Base-by-base conservation (phyloP, 2,113 vertebrate genomes). In the Sinocyclocheilus maitianheensis region DNA sequence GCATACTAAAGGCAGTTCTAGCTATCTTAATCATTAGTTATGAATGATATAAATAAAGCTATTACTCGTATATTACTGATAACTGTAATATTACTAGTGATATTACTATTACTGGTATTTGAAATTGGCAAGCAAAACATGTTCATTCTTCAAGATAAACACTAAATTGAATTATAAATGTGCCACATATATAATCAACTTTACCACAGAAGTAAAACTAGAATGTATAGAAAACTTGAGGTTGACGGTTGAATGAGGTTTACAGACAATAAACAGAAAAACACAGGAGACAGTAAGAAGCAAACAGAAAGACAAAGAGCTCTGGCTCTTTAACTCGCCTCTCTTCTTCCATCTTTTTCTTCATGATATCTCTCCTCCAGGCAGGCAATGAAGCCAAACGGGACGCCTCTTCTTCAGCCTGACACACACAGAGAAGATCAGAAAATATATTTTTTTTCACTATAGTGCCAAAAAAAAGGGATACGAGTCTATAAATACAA, bases 321-420 rank as follows among this genome's bases (percentile, higher is more conserved):
- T 55, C 24, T 34, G 3, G 48, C 24, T 16, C 24, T 18, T 77
- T 77, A 12, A 87, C 95, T 96, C 93, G 99, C 98, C 94, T 97
- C 92, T 99, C 98, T 85, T 98, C 97, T 3, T 98, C 96, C 90
- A 98, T 89, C 92, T 99, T 99, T 95, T 98, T 99, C 93, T 97
- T 96, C 91, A 99, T 95, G 90, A 99, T 95, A 87, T 99, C 98
- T 89, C 98, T 96, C 92, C 97, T 95, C 98, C 98, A 99, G 89
- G 98, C 98, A 0, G 98, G 98, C 96, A 99, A 94, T 26, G 94
- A 96, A 46, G 97, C 96, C 92, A 99, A 91, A 26, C 96, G 95
- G 0, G 96, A 94, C 24, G 95, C 93, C 85, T 99, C 97, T 88
- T 98, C 97, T 22, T 96, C 93, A 72, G 92, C 96, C 98, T 99